Evolutionary conservation across 2,797 vertebrate species (phyloP).

Genomic region (Hydrocynus forskahlii): DNA sequence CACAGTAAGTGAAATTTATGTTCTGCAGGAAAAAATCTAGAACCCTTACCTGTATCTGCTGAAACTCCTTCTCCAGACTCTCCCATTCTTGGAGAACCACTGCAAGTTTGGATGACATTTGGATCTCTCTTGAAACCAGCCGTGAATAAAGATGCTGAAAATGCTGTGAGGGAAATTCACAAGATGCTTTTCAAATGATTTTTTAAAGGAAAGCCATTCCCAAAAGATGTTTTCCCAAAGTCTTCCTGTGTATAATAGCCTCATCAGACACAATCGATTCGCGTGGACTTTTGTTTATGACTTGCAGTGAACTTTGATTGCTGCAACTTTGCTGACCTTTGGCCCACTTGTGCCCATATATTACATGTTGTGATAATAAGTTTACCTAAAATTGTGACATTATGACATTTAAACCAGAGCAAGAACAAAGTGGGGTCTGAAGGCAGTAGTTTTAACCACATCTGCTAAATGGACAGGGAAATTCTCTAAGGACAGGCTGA

Average conservation of each 20-base stretch:
- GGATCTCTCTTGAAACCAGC: background rate
- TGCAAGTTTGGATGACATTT: slow-evolving; percentile 66
- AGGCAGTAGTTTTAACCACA: background rate
- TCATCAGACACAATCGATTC: slow-evolving; percentile 8
- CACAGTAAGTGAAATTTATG: too few relatives aligned
- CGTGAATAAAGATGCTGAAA: background rate
- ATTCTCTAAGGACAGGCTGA: background rate
- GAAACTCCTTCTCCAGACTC: slow-evolving; percentile 84
- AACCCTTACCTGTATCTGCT: slow-evolving; percentile 84
- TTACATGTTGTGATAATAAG: slow-evolving; percentile 57
- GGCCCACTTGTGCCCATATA: slow-evolving; percentile 38
- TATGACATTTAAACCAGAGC: background rate
- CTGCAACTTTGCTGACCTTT: slow-evolving; percentile 57
- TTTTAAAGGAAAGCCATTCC: slow-evolving; percentile 21
- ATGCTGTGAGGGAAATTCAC: background rate
- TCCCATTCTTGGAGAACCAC: slow-evolving; percentile 84
- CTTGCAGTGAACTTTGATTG: slow-evolving; percentile 74
- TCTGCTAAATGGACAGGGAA: background rate
- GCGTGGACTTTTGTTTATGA: slow-evolving; percentile 63
- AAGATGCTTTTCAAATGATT: background rate
- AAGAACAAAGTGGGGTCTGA: background rate
- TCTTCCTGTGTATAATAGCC: background rate
- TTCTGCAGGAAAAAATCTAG: background rate
- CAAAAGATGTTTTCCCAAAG: background rate
- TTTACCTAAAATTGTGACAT: slow-evolving; percentile 4